phyloP scores from a whole-genome alignment of 1,140 invertebrate genomes.

The Bombus confusus region DNA sequence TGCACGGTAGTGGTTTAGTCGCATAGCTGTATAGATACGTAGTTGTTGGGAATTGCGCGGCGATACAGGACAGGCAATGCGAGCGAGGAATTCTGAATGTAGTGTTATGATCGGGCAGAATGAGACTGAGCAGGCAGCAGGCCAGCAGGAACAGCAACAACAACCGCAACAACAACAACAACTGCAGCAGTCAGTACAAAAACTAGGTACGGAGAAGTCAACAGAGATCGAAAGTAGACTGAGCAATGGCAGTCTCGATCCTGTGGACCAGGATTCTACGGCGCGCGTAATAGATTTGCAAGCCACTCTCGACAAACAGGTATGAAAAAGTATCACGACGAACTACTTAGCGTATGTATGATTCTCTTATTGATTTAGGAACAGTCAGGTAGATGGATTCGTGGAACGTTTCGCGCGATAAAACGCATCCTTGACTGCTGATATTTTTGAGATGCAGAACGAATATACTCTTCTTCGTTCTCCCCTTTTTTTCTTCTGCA shows the following conservation, averaged over 20 bases:
- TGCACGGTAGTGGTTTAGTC: slow-evolving; percentile 70
- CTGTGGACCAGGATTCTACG: slow-evolving; percentile 85
- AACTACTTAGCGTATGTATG: slow-evolving; percentile 37
- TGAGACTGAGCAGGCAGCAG: slow-evolving; percentile 72
- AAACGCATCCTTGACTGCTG: not conserved
- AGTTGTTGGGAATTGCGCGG: slow-evolving; percentile 72
- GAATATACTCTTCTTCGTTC: not conserved
- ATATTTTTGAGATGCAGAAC: slow-evolving; percentile 1
- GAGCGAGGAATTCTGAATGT: slow-evolving; percentile 79
- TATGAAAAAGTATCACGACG: slow-evolving; percentile 79
- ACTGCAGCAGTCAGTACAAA: slow-evolving; percentile 56
- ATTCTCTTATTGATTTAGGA: slow-evolving; percentile 1
- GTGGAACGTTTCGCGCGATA: not conserved
- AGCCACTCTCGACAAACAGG: slow-evolving; percentile 95
- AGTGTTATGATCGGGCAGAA: slow-evolving; percentile 81
- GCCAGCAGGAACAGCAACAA: slow-evolving; percentile 66
- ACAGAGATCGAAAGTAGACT: slow-evolving; percentile 73
- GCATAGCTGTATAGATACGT: slow-evolving; percentile 69
- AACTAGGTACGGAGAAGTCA: slow-evolving; percentile 74
- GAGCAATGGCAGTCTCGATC: slow-evolving; percentile 85
- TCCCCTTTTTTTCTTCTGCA: slow-evolving; percentile 9
- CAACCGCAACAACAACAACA: slow-evolving; percentile 65
- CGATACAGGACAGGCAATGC: slow-evolving; percentile 72
- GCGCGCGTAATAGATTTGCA: slow-evolving; percentile 92
- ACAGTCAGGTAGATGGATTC: slow-evolving; percentile 42